phyloP scores from a whole-genome alignment of 1,140 invertebrate genomes.

The Onthophagus taurus region DNA sequence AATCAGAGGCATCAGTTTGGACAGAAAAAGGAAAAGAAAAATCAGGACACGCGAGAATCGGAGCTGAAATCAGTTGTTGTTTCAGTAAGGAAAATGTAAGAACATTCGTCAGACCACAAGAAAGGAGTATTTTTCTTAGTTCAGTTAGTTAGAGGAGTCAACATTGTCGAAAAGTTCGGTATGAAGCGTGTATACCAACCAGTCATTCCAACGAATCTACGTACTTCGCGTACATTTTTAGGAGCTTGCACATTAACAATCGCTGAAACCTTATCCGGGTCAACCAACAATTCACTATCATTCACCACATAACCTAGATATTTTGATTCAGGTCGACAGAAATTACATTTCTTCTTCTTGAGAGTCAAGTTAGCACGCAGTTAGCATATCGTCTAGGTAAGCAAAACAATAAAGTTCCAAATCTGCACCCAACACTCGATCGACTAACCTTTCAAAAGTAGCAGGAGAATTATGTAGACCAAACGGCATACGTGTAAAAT shows the following conservation, averaged over 20 bases:
- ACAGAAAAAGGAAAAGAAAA: conserved; percentile 11
- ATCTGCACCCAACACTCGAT: too few relatives aligned
- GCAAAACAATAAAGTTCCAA: too few relatives aligned
- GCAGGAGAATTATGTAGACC: too few relatives aligned
- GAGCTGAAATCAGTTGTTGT: conserved; percentile 11
- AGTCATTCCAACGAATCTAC: conserved; percentile 12
- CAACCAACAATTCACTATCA: not conserved
- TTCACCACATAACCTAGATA: conserved; percentile 3
- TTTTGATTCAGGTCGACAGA: not conserved
- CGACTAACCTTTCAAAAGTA: too few relatives aligned
- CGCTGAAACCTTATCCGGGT: conserved; percentile 19
- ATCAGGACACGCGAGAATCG: conserved; percentile 17
- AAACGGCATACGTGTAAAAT: too few relatives aligned
- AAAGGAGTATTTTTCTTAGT: not conserved
- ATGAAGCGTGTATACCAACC: conserved; percentile 14
- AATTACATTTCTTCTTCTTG: conserved; percentile 6
- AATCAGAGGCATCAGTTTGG: conserved; percentile 13
- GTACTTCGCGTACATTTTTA: conserved; percentile 13
- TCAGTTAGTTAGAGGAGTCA: conserved; percentile 9
- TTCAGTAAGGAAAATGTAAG: conserved; percentile 22
- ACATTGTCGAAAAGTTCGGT: conserved; percentile 16
- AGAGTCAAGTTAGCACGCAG: too few relatives aligned
- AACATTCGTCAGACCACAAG: not conserved
- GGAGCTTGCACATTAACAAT: too few relatives aligned
- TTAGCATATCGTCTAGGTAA: too few relatives aligned